Evolutionary conservation across 2,113 vertebrate species (phyloP), one percentile per base, ranked within the genome.

Genomic region (Mola mola): DNA sequence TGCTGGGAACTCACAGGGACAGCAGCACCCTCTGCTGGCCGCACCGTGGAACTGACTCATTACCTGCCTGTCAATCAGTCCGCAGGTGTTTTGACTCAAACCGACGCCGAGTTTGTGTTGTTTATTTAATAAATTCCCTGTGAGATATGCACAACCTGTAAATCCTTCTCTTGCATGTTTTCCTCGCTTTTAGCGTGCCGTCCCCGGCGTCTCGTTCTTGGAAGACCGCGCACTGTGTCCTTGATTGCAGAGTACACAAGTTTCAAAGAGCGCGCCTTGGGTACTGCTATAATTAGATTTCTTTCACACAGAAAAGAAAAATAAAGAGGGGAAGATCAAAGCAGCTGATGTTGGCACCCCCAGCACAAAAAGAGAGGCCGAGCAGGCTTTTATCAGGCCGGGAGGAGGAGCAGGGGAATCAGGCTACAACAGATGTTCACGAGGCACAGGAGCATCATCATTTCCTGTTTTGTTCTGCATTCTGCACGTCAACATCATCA

Each of bases 291-390:
- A 72, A 72, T 66, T 52, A 16, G n/a, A 20, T 73, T 84, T 67
- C 49, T 59, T 66, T 73, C 81, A 73, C 50, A 31, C 40, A 79
- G 53, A 51, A 31, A 49, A 0, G 16, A 16, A 48, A 5, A 76
- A 50, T n/a, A n/a, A n/a, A n/a, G 58, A 34, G 42, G 28, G 44
- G 40, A 38, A 28, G 63, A 82, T 82, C 53, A 85, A 74, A 82
- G 75, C 24, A n/a, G 15, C 1, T 51, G 64, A 63, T 47, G 60
- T 13, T 71, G 68, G 75, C 71, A 76, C 41, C 9, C 33, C 66
- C 65, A 58, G 37, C 28, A 9, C 44, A 47, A 33, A 79, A 66
- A 46, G 9, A 16, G 33, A 19, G 24, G 66, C 31, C 28, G 67
- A 70, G 48, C 19, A 55, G 48, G 20, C 11, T 51, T 56, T 64